Conservation (phyloP, 2,888 invertebrate genomes). For the Amitus sp. region DNA sequence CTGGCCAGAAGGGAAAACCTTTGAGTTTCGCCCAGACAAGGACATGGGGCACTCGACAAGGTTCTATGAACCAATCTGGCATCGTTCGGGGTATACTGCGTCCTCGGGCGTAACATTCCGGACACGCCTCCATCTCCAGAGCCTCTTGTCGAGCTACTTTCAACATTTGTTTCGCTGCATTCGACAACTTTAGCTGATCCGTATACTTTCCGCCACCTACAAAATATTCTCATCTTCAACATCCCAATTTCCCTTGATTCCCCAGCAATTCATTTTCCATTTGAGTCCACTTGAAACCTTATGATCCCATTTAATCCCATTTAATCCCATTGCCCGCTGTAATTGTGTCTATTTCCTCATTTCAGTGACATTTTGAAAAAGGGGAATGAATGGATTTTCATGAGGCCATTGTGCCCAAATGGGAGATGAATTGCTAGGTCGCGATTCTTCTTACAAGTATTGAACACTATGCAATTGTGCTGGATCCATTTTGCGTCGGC, state of each 20-base stretch:
- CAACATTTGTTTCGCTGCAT: conserved; percentile 80
- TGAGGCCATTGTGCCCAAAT: too few species aligned
- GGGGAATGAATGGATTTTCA: too few species aligned
- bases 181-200: conserved; percentile 75
- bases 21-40: conserved; percentile 97
- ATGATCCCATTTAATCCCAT: too few species aligned
- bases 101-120: conserved; percentile 92
- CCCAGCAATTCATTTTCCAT: too few species aligned
- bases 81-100: conserved; percentile 67
- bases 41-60: conserved; percentile 89
- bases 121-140: conserved; percentile 92
- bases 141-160: conserved; percentile 90
- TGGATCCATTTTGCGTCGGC: conserved; percentile 94
- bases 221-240: too few species aligned
- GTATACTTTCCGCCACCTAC: conserved; percentile 71
- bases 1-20: conserved; percentile 98
- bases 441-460: conserved; percentile 89
- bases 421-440: too few species aligned
- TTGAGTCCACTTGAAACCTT: too few species aligned
- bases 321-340: too few species aligned
- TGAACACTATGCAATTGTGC: conserved; percentile 92
- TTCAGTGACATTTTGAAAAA: too few species aligned
- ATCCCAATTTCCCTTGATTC: too few species aligned
- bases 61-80: conserved; percentile 90
- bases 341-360: too few species aligned